Conservation (phyloP, 2,113 vertebrate species). For the Euleptes europaea region DNA sequence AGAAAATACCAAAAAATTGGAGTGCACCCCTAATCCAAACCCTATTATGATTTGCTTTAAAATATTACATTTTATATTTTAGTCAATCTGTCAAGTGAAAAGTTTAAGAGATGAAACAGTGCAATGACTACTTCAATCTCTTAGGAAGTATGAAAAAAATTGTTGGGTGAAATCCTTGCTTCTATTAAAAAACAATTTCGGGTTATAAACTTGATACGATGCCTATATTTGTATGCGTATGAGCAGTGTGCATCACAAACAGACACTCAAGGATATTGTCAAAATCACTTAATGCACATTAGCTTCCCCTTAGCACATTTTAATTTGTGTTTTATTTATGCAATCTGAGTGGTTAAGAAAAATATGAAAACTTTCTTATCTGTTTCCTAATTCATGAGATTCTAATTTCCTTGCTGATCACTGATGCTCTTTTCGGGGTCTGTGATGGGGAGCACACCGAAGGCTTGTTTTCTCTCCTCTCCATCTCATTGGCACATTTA, state of each 20-base stretch:
- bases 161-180: background rate
- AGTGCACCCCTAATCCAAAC: no score
- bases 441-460: background rate
- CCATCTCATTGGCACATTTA: no score
- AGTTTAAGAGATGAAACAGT: constrained; percentile 24
- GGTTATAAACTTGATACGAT: background rate
- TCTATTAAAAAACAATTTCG: background rate
- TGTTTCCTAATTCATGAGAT: background rate
- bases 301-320: background rate
- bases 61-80: constrained; percentile 58
- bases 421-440: background rate
- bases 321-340: background rate
- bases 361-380: background rate
- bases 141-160: constrained; percentile 1
- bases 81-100: constrained; percentile 39
- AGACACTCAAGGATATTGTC: background rate
- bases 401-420: background rate
- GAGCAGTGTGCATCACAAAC: background rate
- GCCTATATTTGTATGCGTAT: background rate
- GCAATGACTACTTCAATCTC: constrained; percentile 16
- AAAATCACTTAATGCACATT: background rate
- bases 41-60: constrained; percentile 50
- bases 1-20: no score
- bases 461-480: background rate
- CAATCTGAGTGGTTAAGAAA: background rate